phyloP scores from a whole-genome alignment of 2,113 vertebrate species.

The Ovis aries region DNA sequence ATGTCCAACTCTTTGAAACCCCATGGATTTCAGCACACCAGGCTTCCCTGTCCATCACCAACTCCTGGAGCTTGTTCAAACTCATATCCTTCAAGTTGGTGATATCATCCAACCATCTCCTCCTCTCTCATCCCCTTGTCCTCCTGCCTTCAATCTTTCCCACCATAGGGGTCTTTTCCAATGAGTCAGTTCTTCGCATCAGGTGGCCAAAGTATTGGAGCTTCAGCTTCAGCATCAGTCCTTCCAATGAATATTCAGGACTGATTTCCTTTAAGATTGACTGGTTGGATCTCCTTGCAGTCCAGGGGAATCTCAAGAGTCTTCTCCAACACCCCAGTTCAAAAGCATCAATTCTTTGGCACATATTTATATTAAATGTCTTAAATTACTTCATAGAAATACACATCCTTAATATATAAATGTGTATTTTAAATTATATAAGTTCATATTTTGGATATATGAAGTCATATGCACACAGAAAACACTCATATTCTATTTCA shows the following conservation, averaged over 20 bases:
- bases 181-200: background rate
- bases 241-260: background rate
- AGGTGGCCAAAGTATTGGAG: background rate
- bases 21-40: background rate
- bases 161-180: background rate
- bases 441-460: background rate
- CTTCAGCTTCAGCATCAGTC: background rate
- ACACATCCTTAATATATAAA: background rate
- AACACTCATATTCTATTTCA: background rate
- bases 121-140: background rate
- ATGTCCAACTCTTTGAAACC: background rate
- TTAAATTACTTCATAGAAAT: background rate
- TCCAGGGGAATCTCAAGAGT: background rate
- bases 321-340: background rate
- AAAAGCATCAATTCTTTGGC: background rate
- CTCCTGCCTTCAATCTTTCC: background rate
- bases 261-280: background rate
- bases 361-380: background rate
- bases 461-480: background rate
- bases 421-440: background rate
- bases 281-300: background rate
- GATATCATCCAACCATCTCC: background rate
- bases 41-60: background rate
- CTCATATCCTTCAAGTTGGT: background rate
- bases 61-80: background rate